Evolutionary conservation across 2,113 vertebrate species (phyloP).

Genomic region (Cinclus mexicanus): DNA sequence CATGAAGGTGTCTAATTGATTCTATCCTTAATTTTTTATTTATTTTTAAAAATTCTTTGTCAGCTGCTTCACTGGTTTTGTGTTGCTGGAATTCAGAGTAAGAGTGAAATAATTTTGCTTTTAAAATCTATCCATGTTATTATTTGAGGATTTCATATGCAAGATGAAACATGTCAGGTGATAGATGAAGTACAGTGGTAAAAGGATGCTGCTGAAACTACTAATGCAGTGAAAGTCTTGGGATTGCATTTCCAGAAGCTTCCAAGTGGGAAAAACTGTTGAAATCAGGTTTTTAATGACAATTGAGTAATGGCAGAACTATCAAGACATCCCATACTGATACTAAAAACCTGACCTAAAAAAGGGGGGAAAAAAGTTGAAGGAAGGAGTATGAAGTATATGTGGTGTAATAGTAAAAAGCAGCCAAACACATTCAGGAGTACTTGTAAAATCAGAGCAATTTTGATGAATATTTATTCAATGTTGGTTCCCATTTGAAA

Average conservation of each 20-base stretch:
- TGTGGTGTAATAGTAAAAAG: background rate
- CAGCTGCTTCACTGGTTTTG: background rate
- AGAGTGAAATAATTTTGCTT: background rate
- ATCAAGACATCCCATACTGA: background rate
- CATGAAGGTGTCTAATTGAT: background rate
- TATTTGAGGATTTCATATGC: background rate
- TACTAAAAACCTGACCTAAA: background rate
- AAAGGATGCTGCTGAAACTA: background rate
- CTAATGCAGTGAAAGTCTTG: background rate
- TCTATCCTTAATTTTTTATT: background rate
- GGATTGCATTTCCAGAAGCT: background rate
- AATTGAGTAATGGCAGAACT: background rate
- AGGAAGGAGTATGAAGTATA: background rate
- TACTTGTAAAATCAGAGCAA: background rate
- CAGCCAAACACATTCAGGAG: background rate
- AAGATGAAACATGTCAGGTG: background rate
- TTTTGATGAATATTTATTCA: background rate
- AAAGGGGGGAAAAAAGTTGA: background rate
- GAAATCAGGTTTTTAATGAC: background rate
- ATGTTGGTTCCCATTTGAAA: background rate
- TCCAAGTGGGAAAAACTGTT: background rate
- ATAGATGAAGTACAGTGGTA: background rate
- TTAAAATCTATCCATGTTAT: rapidly evolving
- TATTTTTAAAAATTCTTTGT: background rate
- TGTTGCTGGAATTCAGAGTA: background rate